Base-by-base conservation (phyloP, 2,113 vertebrate genomes). In the Andinoacara biseriatus region DNA sequence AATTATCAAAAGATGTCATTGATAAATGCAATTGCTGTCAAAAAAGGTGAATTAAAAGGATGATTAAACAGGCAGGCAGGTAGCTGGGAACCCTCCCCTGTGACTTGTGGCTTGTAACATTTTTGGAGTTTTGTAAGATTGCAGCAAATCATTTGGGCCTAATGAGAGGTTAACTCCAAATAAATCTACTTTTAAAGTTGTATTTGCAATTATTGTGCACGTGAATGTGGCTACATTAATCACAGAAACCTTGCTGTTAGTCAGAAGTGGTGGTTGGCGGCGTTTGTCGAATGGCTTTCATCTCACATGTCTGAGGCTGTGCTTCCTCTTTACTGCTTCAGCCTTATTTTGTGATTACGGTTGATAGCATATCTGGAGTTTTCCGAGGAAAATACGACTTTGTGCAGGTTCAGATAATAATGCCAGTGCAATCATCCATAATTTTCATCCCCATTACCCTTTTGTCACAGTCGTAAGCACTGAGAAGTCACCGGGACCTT, bases 341-440 rank as follows among this genome's bases (percentile, higher is more conserved):
- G 7, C 46, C 18, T 18, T 11, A 72, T 72, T 72, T 72, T 72
- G 67, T 54, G 67, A 72, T 72, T 54, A 33, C 54, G 18, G 18
- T 26, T 54, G 46, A 54, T 33, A 31, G 10, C 46, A n/a, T 33
- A 31, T 72, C 46, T 54, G 46, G 26, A 54, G 67, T 54, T 72
- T 72, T 54, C 46, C 31, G 67, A 8, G 8, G 24, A 43, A 72
- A 52, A 72, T 72, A 72, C 17, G 26, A 31, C 26, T 1, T 6
- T 14, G 26, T 72, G 67, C 67, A 14, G 67, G 26, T 54, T 72
- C 18, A 33, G 4, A 33, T 72, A 72, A 72, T 72, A 49, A 72
- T 72, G 43, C 67, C 67, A 52, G 46, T 33, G 46, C 26, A 72
- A 72, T 72, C 46, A 54, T 72, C 67, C 33, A n/a, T 72, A 54